A percentile compares a stretch with the other conserved stretches of the same genome.
phyloP scores from a whole-genome alignment of 1,140 invertebrate genomes.

The Theocolax elegans region DNA sequence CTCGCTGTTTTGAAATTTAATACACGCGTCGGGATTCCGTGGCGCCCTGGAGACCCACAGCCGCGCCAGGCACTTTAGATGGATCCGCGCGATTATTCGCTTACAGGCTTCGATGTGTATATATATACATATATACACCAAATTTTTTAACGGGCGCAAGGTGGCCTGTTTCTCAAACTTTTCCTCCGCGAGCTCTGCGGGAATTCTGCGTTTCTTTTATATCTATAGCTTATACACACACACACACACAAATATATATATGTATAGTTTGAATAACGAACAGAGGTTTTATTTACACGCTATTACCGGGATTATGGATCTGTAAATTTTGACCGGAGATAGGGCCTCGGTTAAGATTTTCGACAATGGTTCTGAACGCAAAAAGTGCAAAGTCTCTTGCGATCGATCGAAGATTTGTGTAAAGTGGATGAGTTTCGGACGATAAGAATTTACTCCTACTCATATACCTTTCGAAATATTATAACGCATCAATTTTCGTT shows the following conservation, averaged over 20 bases:
- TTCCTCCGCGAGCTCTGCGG: not conserved
- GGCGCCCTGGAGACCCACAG: not conserved
- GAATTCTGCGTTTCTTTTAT: no score
- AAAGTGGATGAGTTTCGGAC: no score
- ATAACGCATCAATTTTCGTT: no score
- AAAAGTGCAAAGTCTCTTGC: no score
- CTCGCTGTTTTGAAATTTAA: constrained; percentile 15
- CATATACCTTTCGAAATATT: no score
- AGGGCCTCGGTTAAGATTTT: not conserved
- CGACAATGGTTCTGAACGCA: no score
- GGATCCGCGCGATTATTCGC: not conserved
- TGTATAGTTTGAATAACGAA: constrained; percentile 23
- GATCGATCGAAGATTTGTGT: no score
- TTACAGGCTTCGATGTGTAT: no score
- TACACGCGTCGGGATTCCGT: not conserved
- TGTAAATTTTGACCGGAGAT: not conserved
- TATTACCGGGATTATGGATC: constrained; percentile 7
- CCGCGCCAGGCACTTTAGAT: constrained; percentile 1
- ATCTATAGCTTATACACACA: no score
- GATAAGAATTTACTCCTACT: no score
- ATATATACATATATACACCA: no score
- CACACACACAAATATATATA: no score
- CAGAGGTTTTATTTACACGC: constrained; percentile 22
- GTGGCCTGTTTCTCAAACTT: constrained; percentile 12
- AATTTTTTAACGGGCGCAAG: not conserved